These are phyloP conservation scores for Elegia similella DNA, from an alignment of 2,888 invertebrate genomes.

Conservation along the genomic window DNA sequence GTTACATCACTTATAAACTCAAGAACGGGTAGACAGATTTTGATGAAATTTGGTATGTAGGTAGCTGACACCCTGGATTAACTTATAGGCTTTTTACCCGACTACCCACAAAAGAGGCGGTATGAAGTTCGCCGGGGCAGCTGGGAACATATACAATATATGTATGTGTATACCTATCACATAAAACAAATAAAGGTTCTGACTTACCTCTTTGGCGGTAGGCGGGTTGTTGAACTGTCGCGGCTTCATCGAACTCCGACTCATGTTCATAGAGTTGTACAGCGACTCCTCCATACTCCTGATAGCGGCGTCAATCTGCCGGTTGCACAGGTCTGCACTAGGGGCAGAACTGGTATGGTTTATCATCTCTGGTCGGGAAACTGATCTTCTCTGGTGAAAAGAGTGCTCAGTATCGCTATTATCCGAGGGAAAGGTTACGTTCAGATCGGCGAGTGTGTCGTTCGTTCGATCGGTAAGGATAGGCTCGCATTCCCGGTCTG, in stretches of 20 bases:
- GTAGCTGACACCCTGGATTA: too few relatives aligned
- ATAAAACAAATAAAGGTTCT: neutral
- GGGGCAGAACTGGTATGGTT: neutral
- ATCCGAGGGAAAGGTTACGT: conserved; percentile 72
- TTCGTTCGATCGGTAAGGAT: conserved; percentile 72
- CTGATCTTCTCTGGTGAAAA: conserved; percentile 25
- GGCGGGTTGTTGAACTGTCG: conserved; percentile 28
- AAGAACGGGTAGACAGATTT: too few relatives aligned
- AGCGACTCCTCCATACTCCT: conserved; percentile 44
- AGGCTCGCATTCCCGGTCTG: conserved; percentile 59
- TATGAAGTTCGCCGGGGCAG: too few relatives aligned
- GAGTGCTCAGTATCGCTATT: conserved; percentile 48
- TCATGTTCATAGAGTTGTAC: conserved; percentile 43
- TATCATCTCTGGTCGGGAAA: conserved; percentile 17
- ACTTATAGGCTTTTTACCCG: too few relatives aligned
- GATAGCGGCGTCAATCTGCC: conserved; percentile 43
- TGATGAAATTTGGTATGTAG: too few relatives aligned
- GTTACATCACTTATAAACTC: too few relatives aligned
- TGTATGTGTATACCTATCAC: neutral
- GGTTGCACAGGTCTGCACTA: conserved; percentile 23
- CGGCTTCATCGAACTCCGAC: conserved; percentile 27
- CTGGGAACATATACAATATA: too few relatives aligned
- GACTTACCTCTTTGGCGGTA: conserved; percentile 55
- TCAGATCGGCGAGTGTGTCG: conserved; percentile 74
- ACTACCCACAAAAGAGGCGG: too few relatives aligned